phyloP scores from a whole-genome alignment of 2,888 invertebrate species.

The Polydrusus cervinus region DNA sequence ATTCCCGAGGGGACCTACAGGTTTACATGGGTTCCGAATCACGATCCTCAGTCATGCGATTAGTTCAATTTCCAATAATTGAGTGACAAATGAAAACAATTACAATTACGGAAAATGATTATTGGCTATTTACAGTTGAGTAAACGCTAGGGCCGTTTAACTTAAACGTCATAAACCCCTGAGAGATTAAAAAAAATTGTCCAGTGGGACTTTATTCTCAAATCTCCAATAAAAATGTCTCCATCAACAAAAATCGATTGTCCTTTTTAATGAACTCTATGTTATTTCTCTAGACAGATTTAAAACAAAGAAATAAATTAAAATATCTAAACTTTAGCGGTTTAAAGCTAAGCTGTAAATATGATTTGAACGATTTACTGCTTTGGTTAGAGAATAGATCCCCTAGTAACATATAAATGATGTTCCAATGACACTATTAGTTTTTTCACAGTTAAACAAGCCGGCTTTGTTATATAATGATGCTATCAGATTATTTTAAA shows the following conservation, averaged over 20 bases:
- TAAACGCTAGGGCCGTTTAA: conserved; percentile 23
- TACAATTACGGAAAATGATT: conserved; percentile 47
- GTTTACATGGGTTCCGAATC: too few species aligned
- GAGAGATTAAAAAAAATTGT: background rate
- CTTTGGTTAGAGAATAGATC: background rate
- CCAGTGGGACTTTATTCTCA: too few species aligned
- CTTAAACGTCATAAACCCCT: conserved; percentile 28
- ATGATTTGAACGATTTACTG: background rate
- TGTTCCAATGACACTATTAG: conserved; percentile 17
- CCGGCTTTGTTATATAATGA: conserved; percentile 13
- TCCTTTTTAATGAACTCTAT: too few species aligned
- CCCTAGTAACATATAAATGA: background rate
- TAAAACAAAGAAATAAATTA: too few species aligned
- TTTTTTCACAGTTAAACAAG: conserved; percentile 20
- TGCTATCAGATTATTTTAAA: conserved; percentile 15
- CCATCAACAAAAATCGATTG: too few species aligned
- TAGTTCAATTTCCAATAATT: conserved; percentile 46
- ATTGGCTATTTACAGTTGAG: conserved; percentile 38
- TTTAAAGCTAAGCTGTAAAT: too few species aligned
- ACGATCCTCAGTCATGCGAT: too few species aligned
- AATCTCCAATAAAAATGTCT: too few species aligned
- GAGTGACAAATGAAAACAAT: conserved; percentile 38
- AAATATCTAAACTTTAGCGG: too few species aligned
- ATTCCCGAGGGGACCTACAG: too few species aligned
- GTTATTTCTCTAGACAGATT: too few species aligned